Percentiles rank a stretch among this genome's conserved stretches.
phyloP scores from a whole-genome alignment of 1,140 invertebrate genomes.

The Sitodiplosis mosellana region DNA sequence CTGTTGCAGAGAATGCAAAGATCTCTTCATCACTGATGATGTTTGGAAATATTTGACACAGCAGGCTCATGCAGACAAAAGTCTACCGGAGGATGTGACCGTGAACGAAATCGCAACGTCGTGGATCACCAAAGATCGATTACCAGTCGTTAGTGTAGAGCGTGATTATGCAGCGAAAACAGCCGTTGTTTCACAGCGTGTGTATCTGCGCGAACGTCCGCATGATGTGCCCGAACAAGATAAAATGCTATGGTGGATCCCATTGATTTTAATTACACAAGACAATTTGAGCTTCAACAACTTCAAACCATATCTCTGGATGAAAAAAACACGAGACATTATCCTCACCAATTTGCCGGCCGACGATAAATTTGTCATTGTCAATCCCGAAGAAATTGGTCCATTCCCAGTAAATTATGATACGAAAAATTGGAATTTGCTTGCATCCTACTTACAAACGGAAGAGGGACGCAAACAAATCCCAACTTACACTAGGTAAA shows the following conservation, averaged over 20 bases:
- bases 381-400: constrained; percentile 65
- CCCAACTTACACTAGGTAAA: constrained; percentile 36
- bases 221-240: constrained; percentile 42
- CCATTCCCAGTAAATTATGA: constrained; percentile 74
- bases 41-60: constrained; percentile 58
- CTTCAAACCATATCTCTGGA: constrained; percentile 34
- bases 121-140: constrained; percentile 63
- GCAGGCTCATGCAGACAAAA: constrained; percentile 37
- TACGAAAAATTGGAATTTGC: constrained; percentile 51
- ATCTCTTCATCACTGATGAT: constrained; percentile 59
- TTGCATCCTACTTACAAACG: constrained; percentile 40
- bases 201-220: constrained; percentile 45
- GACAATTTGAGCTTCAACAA: constrained; percentile 35
- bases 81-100: constrained; percentile 33
- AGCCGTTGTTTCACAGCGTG: constrained; percentile 44
- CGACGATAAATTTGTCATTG: constrained; percentile 42
- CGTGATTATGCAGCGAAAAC: constrained; percentile 44
- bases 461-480: constrained; percentile 33
- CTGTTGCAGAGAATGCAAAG: constrained; percentile 34
- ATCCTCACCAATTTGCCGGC: constrained; percentile 30
- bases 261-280: constrained; percentile 35
- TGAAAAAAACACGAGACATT: constrained; percentile 32
- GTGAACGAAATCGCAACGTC: constrained; percentile 50
- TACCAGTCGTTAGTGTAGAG: constrained; percentile 57
- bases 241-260: constrained; percentile 48